These are phyloP conservation scores for Pocillopora verrucosa DNA, from an alignment of 64 coral and sea anemone species.

Conservation along the genomic window DNA sequence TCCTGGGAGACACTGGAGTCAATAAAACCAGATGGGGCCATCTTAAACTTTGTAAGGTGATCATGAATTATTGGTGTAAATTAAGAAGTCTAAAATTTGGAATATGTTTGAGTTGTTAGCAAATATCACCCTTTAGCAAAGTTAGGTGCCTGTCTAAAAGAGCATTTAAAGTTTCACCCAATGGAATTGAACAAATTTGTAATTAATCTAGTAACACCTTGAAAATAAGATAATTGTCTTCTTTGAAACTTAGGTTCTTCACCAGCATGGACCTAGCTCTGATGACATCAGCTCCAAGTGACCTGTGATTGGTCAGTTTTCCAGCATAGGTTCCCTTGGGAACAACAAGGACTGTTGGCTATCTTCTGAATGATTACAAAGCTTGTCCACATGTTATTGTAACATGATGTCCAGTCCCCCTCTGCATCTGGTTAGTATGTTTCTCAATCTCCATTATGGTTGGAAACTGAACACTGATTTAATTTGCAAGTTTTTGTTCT, in stretches of 20 bases:
- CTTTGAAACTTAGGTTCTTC: slow-evolving; percentile 54
- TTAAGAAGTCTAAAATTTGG: too few species aligned
- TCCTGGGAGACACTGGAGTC: slow-evolving; percentile 61
- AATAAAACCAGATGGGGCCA: slow-evolving; percentile 82
- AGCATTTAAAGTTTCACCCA: too few species aligned
- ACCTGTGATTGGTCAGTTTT: slow-evolving; percentile 98
- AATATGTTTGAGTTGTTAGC: too few species aligned
- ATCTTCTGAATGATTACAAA: slow-evolving; percentile 88
- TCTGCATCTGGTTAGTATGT: slow-evolving; percentile 60
- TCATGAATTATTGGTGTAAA: background rate
- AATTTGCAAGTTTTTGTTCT: too few species aligned
- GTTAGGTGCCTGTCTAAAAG: too few species aligned
- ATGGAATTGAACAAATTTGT: too few species aligned
- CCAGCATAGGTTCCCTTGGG: slow-evolving; percentile 96
- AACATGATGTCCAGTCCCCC: slow-evolving; percentile 62
- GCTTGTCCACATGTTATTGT: slow-evolving; percentile 59
- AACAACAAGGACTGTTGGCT: slow-evolving; percentile 87
- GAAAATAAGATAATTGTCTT: too few species aligned
- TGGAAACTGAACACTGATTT: too few species aligned
- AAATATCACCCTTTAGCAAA: too few species aligned
- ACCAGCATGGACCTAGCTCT: slow-evolving; percentile 66
- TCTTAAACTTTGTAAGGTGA: slow-evolving; percentile 75
- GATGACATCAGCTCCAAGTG: slow-evolving; percentile 63
- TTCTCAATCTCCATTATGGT: background rate
- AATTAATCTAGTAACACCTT: too few species aligned